These are phyloP conservation scores for Fulica atra DNA, from an alignment of 2,113 vertebrate species.

Conservation along the genomic window DNA sequence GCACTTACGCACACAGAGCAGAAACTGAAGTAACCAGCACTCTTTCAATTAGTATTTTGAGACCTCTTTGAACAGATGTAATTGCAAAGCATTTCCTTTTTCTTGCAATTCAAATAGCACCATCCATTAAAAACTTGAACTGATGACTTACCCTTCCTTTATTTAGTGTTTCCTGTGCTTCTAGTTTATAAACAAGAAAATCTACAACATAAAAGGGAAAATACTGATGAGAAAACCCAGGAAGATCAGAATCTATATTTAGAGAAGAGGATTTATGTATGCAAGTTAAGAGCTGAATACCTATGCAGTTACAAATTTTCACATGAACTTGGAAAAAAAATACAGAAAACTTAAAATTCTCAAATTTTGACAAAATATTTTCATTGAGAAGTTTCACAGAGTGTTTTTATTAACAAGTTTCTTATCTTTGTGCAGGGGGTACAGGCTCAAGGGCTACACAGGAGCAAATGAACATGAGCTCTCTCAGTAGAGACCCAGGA, in stretches of 20 bases:
- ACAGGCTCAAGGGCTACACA: background rate
- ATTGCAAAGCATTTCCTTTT: slow-evolving; percentile 20
- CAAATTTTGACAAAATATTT: background rate
- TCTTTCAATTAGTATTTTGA: slow-evolving; percentile 26
- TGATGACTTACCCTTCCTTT: slow-evolving; percentile 92
- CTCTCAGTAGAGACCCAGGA: background rate
- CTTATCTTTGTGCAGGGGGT: background rate
- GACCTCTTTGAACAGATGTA: background rate
- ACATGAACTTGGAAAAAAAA: background rate
- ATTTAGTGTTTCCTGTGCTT: slow-evolving; percentile 93
- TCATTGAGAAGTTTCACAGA: background rate
- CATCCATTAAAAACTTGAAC: background rate
- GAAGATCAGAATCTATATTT: background rate
- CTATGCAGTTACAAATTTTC: background rate
- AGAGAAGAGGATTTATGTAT: no score
- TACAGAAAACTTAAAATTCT: background rate
- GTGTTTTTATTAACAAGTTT: background rate
- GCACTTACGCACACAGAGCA: background rate
- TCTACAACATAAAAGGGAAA: slow-evolving; percentile 77
- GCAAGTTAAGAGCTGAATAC: background rate
- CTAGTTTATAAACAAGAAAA: slow-evolving; percentile 94
- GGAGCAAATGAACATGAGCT: background rate
- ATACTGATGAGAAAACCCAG: background rate
- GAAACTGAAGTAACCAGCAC: background rate
- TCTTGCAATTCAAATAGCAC: background rate